Base-by-base conservation (phyloP, 2,888 invertebrate genomes). In the Polydrusus tereticollis region DNA sequence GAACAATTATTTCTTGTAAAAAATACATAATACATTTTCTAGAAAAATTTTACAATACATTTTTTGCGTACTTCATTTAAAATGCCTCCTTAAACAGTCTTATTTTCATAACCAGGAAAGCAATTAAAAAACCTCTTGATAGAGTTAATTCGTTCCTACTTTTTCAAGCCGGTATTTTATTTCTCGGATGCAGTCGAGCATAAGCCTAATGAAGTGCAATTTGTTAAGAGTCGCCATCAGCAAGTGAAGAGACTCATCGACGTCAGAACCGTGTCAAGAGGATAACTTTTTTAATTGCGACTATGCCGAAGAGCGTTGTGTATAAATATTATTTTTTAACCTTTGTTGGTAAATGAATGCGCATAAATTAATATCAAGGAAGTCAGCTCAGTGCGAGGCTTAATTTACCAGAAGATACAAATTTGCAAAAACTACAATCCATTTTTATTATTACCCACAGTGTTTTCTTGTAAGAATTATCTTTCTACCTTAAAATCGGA, bases 61-160 rank as follows among this genome's bases (percentile, higher is more conserved):
- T 18, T 43, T 45, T 45, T 1, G 2, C 10, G 47, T 29, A 55
- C 14, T 29, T 55, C 18, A 2, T 29, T 55, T 55, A 29, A 29
- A 55, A 55, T 55, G 18, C 16, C 16, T 55, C 10, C 26, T 14
- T 29, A 29, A 55, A 55, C 16, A 18, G 8, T 29, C 12, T 52
- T 52, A 14, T 14, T 52, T 55, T 55, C 29, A n/a, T 29, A 29
- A 29, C 23, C 29, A 23, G 52, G 16, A 55, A 55, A 55, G 52
- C 33, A 55, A 55, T 55, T 55, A 55, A 55, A 55, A 55, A 55
- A 29, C 29, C 52, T 55, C 52, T 55, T 55, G 52, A 55, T 29
- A 29, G 29, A 55, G 52, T 55, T 55, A 55, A 55, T 55, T 55
- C 52, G 52, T 55, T 29, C 29, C 52, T 29, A 26, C 29, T 55